Percentiles rank a stretch among this genome's conserved stretches.
Evolutionary conservation across 2,113 vertebrate genomes (phyloP).

Genomic region (Agapornis roseicollis): DNA sequence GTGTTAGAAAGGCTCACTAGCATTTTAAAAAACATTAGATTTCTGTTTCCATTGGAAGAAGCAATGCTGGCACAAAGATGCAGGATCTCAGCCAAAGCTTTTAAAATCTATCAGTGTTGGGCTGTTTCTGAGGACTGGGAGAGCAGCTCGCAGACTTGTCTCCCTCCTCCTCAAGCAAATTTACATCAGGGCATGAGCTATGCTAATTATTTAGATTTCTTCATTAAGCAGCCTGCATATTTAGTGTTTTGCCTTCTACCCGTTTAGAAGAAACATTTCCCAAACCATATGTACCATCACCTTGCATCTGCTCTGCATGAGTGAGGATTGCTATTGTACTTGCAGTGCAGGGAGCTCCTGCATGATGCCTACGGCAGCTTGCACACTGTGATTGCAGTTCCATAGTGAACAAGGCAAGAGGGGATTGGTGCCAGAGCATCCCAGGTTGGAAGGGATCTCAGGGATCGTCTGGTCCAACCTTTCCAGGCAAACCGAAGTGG

Average conservation of each 20-base stretch:
- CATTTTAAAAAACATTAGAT: background rate
- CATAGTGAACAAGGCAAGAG: accelerated
- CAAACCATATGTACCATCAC: accelerated
- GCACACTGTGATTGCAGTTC: accelerated
- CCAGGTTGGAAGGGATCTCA: background rate
- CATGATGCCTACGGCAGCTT: too few species aligned
- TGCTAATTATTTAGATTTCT: background rate
- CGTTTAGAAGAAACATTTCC: background rate
- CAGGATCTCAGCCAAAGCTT: background rate
- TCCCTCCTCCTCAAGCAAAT: background rate
- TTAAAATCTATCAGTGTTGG: background rate
- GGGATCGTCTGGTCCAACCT: background rate
- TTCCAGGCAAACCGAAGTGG: background rate
- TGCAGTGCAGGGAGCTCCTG: accelerated
- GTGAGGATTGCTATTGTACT: accelerated
- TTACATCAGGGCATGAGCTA: background rate
- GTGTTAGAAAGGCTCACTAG: background rate
- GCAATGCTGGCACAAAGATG: background rate
- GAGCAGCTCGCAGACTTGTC: background rate
- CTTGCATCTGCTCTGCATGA: accelerated
- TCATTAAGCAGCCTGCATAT: background rate
- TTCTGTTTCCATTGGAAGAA: background rate
- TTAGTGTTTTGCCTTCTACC: background rate
- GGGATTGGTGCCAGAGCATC: background rate
- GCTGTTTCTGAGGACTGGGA: background rate